Base-by-base conservation (phyloP, 2,888 invertebrate species). In the Cordilura impudica region DNA sequence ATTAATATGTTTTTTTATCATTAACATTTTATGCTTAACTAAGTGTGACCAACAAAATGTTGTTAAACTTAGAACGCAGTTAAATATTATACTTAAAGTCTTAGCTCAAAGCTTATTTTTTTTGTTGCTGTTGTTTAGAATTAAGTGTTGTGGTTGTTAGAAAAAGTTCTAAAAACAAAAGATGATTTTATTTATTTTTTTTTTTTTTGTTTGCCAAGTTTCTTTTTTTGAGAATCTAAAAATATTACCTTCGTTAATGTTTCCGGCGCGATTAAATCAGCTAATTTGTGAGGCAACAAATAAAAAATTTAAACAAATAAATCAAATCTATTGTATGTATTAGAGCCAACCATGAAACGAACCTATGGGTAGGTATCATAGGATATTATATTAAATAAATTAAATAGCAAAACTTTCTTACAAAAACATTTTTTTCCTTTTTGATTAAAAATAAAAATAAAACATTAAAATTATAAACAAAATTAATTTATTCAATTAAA, bases 41-140 rank as follows among this genome's bases (percentile, higher is more conserved):
- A 83, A 84, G 85, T 86, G 86, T 87, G 85, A 87, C 85, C 81
- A 63, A 47, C 16, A 19, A 75, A 67, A 54, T 23, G 56, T 31
- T 56, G 18, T 70, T 69, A 63, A 63, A 58, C 69, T 12, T 65
- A 70, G 43, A 76, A 65, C 49, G 43, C 51, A 51, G 43, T 61
- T 54, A 14, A 39, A 54, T 12, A 2, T 16, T 16, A 12, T 58
- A n/a, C 35, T 23, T 14, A 56, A n/a, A n/a, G n/a, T 14, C n/a
- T 58, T 7, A 16, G 8, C 16, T 45, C 49, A 26, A 19, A 4
- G 16, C n/a, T 16, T 43, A 43, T 31, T 31, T 66, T 26, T 8
- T 39, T n/a, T 56, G 7, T 29, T 19, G 56, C 31, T 56, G 2
- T 31, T 3, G 23, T 26, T 39, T 54, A 2, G 7, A 8, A 21